These are phyloP conservation scores for Indicator maculatus DNA, from an alignment of 2,113 vertebrate species.

Conservation along the genomic window DNA sequence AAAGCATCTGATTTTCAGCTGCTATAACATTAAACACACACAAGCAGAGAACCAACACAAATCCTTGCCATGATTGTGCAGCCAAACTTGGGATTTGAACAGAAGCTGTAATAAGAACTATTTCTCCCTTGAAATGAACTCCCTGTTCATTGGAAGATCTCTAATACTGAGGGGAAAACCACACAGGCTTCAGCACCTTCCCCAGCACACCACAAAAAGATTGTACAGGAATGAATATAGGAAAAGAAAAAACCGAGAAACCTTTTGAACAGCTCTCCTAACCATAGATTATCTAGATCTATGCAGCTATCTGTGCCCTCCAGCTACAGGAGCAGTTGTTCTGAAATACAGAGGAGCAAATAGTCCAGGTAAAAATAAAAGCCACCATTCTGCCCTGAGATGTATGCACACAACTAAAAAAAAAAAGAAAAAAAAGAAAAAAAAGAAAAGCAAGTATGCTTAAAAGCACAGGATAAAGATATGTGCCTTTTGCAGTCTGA, in stretches of 20 bases:
- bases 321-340: background rate
- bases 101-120: background rate
- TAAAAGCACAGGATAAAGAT: background rate
- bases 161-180: background rate
- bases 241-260: background rate
- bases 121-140: background rate
- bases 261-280: background rate
- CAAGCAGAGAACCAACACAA: background rate
- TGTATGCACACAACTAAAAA: background rate
- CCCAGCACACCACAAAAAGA: background rate
- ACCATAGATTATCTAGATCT: background rate
- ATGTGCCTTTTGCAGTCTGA: background rate
- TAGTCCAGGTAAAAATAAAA: background rate
- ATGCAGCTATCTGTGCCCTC: background rate
- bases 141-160: background rate
- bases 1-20: conserved; percentile 24
- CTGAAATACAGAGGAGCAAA: background rate
- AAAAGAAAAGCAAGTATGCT: background rate
- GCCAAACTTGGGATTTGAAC: background rate
- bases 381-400: background rate
- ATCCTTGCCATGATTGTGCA: background rate
- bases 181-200: background rate
- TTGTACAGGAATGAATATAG: background rate
- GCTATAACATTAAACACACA: background rate
- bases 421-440: background rate